Base-by-base conservation (phyloP, 2,888 invertebrate genomes). In the Scaptomyza tumidula region DNA sequence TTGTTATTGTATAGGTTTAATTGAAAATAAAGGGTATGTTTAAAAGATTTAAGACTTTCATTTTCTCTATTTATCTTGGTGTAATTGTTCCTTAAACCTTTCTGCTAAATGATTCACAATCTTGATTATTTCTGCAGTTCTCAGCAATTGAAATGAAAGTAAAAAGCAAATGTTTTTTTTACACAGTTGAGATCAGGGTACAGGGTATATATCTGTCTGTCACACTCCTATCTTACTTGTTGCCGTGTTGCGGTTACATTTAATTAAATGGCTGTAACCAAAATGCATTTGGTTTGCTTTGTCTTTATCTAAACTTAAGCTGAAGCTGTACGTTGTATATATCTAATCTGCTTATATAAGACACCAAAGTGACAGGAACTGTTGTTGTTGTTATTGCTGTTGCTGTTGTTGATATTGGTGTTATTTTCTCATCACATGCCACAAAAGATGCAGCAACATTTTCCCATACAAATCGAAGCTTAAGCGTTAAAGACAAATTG, bases 391-490 rank as follows among this genome's bases (percentile, higher is more conserved):
- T 39, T 54, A 33, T 31, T 60, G 52, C 11, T 73, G 56, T 46
- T 48, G 31, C 24, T 61, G 50, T 33, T 75, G 54, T 57, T 69
- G 54, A n/a, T 59, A 45, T 62, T 55, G 64, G 55, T 70, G 58
- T 60, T 63, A 63, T 75, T 80, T 86, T 75, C 75, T 37, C 75
- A 71, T 86, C 66, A 74, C 49, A 57, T 74, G 62, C 60, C 53
- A 64, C 70, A 39, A 70, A 41, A 71, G 78, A 80, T 75, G 81
- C 75, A 62, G 63, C 62, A 65, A 71, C 72, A 86, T 86, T 84
- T 84, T 88, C 88, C 80, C 88, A 84, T 61, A 75, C 68, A 78
- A 75, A 74, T 86, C 73, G 76, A 78, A 70, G 52, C 29, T 68
- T 58, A 75, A 80, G 64, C 63, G 55, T 56, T 71, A 53, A 45